Conservation (phyloP, 1,140 invertebrate species). For the Chionoecetes opilio region DNA sequence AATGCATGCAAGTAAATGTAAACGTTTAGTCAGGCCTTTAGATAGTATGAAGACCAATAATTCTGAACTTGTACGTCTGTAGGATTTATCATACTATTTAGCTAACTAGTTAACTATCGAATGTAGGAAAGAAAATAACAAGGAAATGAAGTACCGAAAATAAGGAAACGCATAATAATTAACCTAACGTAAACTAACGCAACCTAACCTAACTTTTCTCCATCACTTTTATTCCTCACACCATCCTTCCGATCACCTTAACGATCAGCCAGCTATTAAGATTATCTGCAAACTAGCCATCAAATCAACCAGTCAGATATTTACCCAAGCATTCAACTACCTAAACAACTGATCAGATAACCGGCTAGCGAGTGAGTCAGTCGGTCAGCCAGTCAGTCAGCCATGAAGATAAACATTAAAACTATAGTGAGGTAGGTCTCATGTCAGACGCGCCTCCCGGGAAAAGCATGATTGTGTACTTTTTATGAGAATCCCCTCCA, state of each 20-base stretch:
- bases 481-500: background rate
- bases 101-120: no score
- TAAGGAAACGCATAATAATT: no score
- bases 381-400: background rate
- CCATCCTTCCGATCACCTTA: background rate
- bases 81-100: no score
- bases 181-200: no score
- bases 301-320: background rate
- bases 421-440: background rate
- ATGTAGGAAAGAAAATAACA: no score
- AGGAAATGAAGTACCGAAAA: background rate
- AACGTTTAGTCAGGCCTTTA: no score
- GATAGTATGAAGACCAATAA: no score
- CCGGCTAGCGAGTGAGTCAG: background rate
- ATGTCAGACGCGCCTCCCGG: background rate
- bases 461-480: background rate
- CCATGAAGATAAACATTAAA: conserved; percentile 32
- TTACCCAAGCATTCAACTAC: background rate
- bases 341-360: background rate
- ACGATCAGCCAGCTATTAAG: background rate
- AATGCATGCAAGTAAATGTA: no score
- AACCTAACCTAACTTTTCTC: no score
- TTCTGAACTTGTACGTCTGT: no score
- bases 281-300: background rate
- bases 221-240: no score